Evolutionary conservation across 2,113 vertebrate genomes (phyloP).

Genomic region (Holacanthus passer): DNA sequence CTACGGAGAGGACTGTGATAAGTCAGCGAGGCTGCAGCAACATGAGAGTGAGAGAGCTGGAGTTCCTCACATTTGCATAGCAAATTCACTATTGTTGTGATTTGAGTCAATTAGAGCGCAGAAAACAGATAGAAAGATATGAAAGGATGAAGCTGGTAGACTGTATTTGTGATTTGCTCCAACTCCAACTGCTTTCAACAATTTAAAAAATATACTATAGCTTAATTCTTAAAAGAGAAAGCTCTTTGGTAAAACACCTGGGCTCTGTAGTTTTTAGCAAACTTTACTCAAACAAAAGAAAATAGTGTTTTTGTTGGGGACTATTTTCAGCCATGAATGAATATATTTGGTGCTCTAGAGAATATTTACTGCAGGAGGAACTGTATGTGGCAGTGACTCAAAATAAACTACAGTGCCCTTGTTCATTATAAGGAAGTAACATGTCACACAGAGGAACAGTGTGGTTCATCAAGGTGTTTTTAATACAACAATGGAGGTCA

Average conservation of each 20-base stretch:
- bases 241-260: neutral
- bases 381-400: neutral
- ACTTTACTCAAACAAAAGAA: neutral
- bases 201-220: neutral
- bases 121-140: neutral
- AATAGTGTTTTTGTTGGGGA: too few relatives aligned
- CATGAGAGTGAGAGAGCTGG: conserved; percentile 1
- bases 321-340: neutral
- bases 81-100: conserved; percentile 62
- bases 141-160: neutral
- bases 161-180: neutral
- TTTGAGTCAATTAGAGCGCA: conserved; percentile 51
- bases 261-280: neutral
- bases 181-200: too few relatives aligned
- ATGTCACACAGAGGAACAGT: neutral
- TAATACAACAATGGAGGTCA: neutral
- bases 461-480: neutral
- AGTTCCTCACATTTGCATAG: conserved; percentile 74
- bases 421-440: neutral
- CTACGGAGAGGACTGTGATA: conserved; percentile 2
- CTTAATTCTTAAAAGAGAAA: neutral
- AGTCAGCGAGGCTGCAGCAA: conserved; percentile 5
- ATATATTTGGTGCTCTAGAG: neutral
- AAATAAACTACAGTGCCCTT: neutral
- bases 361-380: neutral